Percentiles rank a stretch among this genome's conserved stretches.
These are phyloP conservation scores for Geotrypetes seraphini DNA, from an alignment of 2,797 vertebrate genomes.

Conservation along the genomic window DNA sequence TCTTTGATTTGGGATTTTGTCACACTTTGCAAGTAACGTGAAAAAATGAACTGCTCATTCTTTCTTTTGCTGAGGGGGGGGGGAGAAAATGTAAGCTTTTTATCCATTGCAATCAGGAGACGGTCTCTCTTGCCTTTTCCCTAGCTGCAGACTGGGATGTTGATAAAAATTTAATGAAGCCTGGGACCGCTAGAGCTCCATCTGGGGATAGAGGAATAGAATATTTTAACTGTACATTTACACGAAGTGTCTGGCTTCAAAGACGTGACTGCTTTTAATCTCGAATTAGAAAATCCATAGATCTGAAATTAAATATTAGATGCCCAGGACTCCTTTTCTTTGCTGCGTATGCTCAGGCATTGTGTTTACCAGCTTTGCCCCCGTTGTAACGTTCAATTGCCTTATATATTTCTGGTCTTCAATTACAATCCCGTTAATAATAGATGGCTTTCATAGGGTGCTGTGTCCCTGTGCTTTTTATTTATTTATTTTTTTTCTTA, in stretches of 20 bases:
- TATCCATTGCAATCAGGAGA: conserved; percentile 62
- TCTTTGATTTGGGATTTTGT: conserved; percentile 17
- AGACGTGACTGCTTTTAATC: conserved; percentile 85
- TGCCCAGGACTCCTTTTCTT: conserved; percentile 45
- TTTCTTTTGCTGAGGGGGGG: no score
- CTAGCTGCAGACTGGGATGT: conserved; percentile 82
- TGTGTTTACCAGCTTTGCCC: no score
- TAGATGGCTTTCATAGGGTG: conserved; percentile 43
- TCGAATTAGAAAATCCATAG: conserved; percentile 82
- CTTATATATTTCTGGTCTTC: conserved; percentile 39
- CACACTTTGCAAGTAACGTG: conserved; percentile 13
- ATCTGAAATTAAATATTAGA: conserved; percentile 68
- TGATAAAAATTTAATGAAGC: conserved; percentile 98
- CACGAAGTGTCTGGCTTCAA: conserved; percentile 94
- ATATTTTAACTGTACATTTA: conserved; percentile 99
- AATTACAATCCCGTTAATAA: conserved; percentile 55
- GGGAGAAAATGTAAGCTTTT: conserved; percentile 17
- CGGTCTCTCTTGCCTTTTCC: conserved; percentile 64
- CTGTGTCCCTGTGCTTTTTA: conserved; percentile 31
- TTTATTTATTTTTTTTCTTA: conserved; percentile 14
- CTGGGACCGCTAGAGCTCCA: conserved; percentile 86
- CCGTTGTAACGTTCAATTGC: conserved; percentile 26
- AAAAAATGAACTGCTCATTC: conserved; percentile 28
- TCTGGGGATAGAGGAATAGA: conserved; percentile 85
- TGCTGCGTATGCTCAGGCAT: conserved; percentile 39